Evolutionary conservation across 2,888 invertebrate species (phyloP).

Genomic region (Dicroscelio sp.): DNA sequence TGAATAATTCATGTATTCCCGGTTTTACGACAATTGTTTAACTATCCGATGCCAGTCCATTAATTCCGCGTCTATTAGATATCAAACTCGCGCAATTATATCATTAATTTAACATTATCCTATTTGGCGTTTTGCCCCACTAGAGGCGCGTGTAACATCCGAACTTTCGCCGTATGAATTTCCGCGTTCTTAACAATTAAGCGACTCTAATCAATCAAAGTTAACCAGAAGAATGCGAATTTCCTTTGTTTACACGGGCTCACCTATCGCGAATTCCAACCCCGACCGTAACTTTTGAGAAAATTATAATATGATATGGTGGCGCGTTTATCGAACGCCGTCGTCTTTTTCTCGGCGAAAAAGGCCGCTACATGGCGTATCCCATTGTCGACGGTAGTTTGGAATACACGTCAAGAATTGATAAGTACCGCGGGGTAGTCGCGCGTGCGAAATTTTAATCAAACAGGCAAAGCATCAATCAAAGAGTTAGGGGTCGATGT

Average conservation of each 20-base stretch:
- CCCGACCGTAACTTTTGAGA: slow-evolving; percentile 62
- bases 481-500: slow-evolving; percentile 40
- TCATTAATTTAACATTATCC: slow-evolving; percentile 63
- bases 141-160: slow-evolving; percentile 24
- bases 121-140: slow-evolving; percentile 67
- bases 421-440: neutral
- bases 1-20: neutral
- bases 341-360: slow-evolving; percentile 2
- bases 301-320: slow-evolving; percentile 65
- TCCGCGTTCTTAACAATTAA: slow-evolving; percentile 38
- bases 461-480: slow-evolving; percentile 45
- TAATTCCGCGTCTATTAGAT: slow-evolving; percentile 51
- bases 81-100: slow-evolving; percentile 60
- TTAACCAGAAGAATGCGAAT: slow-evolving; percentile 23
- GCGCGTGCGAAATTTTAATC: slow-evolving; percentile 60
- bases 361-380: slow-evolving; percentile 26
- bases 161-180: slow-evolving; percentile 43
- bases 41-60: slow-evolving; percentile 21
- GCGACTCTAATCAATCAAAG: slow-evolving; percentile 61
- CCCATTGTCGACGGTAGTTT: slow-evolving; percentile 45
- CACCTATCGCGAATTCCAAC: slow-evolving; percentile 41
- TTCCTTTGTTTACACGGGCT: slow-evolving; percentile 48
- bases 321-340: slow-evolving; percentile 51
- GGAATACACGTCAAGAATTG: slow-evolving; percentile 19
- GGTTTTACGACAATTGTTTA: slow-evolving; percentile 24